Base-by-base conservation (phyloP, 2,888 invertebrate species). In the Drosophila atripex region DNA sequence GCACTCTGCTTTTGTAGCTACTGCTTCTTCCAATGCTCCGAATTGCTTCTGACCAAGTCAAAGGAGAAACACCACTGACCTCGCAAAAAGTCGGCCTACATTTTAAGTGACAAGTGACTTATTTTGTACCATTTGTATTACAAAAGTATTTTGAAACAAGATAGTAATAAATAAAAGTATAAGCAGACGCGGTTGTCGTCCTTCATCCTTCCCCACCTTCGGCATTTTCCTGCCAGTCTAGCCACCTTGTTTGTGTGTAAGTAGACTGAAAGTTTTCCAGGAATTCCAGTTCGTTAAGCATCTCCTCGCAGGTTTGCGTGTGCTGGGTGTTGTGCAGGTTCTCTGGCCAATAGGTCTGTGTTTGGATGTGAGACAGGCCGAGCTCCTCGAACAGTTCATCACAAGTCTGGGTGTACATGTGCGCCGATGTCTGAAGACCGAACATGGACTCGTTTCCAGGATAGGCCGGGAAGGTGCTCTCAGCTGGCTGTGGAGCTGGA, bases 281-380 rank as follows among this genome's bases (percentile, higher is more conserved):
- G 12, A 91, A 73, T 12, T 89, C 54, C 23, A 60, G 39, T 47
- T 61, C 90, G 28, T 90, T 89, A 12, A 91, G 71, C 43, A 91
- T 76, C 16, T 87, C 88, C 28, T 89, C 90, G 61, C 91, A 91
- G 1, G 91, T 91, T 47, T 91, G 91, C 0, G 91, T 91, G 47
- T 91, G 89, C 53, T 91, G 91, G 0, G 91, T 91, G 30, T 89
- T 90, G 59, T 87, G 84, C 0, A 78, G 76, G 0, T 80, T 80
- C 47, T 77, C 76, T 14, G 93, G 91, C 93, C 93, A 93, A 47
- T 92, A 92, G 1, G 94, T 95, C 88, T 95, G 95, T 0, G 95
- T 95, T 84, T 95, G 94, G 63, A 93, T 94, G 76, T 94, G 93
- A 18, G 93, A 92, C 41, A 94, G 90, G n/a, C 92, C 93, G 30